Evolutionary conservation across 2,888 invertebrate genomes (phyloP).

Genomic region (Cantharis rufa): DNA sequence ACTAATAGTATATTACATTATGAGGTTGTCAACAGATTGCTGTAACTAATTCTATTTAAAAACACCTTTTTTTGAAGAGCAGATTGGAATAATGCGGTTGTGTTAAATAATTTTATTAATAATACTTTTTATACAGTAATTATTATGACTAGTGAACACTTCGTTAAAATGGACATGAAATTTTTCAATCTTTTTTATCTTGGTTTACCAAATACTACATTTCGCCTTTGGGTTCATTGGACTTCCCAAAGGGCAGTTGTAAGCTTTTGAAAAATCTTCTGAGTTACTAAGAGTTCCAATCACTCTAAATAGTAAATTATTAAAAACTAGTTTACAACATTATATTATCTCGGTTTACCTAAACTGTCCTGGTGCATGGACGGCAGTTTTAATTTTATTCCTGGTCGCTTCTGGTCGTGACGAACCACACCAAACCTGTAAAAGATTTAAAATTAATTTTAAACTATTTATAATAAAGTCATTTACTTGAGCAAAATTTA

Average conservation of each 20-base stretch:
- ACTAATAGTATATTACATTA: not conserved
- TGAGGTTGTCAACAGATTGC: no score
- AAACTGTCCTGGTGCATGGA: conserved; percentile 82
- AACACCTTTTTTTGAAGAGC: no score
- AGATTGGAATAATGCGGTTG: not conserved
- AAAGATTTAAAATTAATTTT: not conserved
- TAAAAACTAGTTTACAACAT: not conserved
- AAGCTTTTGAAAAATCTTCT: conserved; percentile 74
- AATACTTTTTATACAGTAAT: not conserved
- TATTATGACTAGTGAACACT: not conserved
- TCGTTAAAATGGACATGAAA: not conserved
- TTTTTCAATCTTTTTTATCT: not conserved
- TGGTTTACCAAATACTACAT: conserved; percentile 73
- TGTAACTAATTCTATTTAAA: no score
- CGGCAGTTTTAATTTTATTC: conserved; percentile 80
- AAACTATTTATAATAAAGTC: not conserved
- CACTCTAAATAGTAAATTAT: conserved; percentile 56
- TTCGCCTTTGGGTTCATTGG: conserved; percentile 80
- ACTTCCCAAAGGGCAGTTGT: conserved; percentile 69
- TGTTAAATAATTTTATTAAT: not conserved
- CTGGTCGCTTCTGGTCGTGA: conserved; percentile 80
- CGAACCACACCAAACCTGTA: conserved; percentile 77
- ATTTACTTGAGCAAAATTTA: conserved; percentile 81
- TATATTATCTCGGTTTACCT: conserved; percentile 49
- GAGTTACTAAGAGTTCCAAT: conserved; percentile 80